Conservation (phyloP, 2,113 vertebrate genomes). For the Tychaedon coryphoeus region DNA sequence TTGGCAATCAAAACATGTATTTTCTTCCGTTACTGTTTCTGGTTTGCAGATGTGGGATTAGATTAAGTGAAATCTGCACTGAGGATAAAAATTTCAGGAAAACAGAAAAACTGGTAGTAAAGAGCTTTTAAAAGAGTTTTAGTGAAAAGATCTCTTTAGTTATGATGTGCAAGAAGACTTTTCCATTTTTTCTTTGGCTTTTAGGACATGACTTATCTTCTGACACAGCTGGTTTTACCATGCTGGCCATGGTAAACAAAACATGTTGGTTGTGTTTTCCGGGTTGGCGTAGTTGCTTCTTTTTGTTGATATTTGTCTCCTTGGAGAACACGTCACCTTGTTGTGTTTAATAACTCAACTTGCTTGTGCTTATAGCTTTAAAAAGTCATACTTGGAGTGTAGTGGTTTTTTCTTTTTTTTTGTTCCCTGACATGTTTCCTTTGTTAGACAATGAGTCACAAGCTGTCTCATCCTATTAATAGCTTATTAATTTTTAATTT, state of each 20-base stretch:
- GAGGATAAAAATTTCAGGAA: not conserved
- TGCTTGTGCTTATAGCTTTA: not conserved
- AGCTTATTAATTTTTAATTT: constrained; percentile 50
- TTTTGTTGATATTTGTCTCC: not conserved
- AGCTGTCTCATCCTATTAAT: constrained; percentile 48
- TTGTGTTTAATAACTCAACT: not conserved
- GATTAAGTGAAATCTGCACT: not conserved
- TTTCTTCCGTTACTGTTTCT: not conserved
- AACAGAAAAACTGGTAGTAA: not conserved
- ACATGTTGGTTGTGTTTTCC: not conserved
- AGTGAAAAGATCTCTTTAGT: not conserved
- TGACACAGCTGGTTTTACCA: not conserved
- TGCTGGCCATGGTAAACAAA: not conserved
- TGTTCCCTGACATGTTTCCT: not conserved
- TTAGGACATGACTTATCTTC: not conserved
- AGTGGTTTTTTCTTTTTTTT: not conserved
- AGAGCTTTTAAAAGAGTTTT: not conserved
- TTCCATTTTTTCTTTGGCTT: not conserved
- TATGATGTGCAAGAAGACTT: not conserved
- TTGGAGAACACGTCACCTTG: not conserved
- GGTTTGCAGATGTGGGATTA: not conserved
- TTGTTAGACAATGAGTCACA: constrained; percentile 43
- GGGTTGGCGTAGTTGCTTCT: not conserved
- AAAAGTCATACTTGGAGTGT: not conserved
- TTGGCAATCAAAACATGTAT: not conserved